Conservation (phyloP, 2,113 vertebrate genomes). For the Pardalotus punctatus region DNA sequence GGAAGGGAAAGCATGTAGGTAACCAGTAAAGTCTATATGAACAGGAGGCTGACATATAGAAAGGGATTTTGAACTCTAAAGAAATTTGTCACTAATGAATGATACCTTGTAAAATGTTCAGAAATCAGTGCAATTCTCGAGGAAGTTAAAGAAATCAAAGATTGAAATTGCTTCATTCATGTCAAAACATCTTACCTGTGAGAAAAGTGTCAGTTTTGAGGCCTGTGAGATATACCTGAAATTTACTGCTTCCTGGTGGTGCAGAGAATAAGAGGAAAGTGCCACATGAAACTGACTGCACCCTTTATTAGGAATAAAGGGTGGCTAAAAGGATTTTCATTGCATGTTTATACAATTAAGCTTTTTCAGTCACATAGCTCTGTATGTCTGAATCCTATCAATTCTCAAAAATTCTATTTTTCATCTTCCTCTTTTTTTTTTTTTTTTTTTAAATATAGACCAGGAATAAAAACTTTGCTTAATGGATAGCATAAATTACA, state of each 20-base stretch:
- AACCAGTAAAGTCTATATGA: background rate
- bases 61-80: background rate
- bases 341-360: background rate
- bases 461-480: background rate
- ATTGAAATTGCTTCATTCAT: background rate
- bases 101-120: background rate
- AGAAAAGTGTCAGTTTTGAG: background rate
- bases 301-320: background rate
- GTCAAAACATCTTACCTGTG: background rate
- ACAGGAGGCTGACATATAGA: background rate
- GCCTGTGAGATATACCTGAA: background rate
- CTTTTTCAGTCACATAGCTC: background rate
- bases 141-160: background rate
- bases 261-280: background rate
- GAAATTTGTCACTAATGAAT: background rate
- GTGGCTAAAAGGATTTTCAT: background rate
- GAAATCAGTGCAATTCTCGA: background rate
- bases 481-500: background rate
- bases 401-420: background rate
- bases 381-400: fast-evolving
- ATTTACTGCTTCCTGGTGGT: background rate
- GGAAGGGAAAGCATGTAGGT: background rate
- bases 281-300: background rate
- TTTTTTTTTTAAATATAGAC: background rate
- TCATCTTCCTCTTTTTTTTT: background rate